Conservation (phyloP, 1,140 invertebrate species). For the Potamilus streckersoni region DNA sequence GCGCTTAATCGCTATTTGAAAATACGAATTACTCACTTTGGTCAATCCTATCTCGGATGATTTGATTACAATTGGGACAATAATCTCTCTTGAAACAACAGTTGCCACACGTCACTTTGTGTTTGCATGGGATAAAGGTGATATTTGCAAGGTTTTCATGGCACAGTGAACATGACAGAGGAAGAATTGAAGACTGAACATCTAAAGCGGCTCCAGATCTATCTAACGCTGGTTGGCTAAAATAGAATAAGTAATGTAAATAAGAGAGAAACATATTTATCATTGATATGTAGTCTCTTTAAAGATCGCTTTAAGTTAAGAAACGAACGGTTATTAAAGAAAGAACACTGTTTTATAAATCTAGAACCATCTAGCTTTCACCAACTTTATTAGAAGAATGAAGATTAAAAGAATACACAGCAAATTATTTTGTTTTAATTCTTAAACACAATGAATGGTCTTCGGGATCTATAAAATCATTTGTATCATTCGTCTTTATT, state of each 20-base stretch:
- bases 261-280: not conserved
- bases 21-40: constrained; percentile 8
- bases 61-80: constrained; percentile 31
- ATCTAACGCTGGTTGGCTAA: not conserved
- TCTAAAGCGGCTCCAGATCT: constrained; percentile 5
- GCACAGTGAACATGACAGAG: constrained; percentile 33
- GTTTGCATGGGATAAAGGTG: constrained; percentile 33
- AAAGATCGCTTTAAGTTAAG: not conserved
- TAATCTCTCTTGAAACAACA: constrained; percentile 30
- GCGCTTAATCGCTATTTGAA: too few relatives aligned
- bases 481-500: too few relatives aligned
- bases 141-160: constrained; percentile 28
- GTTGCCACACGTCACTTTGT: constrained; percentile 30
- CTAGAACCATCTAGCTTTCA: not conserved
- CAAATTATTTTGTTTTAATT: too few relatives aligned
- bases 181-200: constrained; percentile 21
- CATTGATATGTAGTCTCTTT: too few relatives aligned
- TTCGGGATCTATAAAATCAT: too few relatives aligned
- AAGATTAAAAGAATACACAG: too few relatives aligned
- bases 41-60: constrained; percentile 24
- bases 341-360: not conserved
- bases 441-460: too few relatives aligned
- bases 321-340: not conserved
- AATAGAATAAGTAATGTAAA: not conserved
- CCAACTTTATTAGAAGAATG: not conserved